Conservation (phyloP, 2,797 vertebrate species). For the Brotogeris chrysoptera region DNA sequence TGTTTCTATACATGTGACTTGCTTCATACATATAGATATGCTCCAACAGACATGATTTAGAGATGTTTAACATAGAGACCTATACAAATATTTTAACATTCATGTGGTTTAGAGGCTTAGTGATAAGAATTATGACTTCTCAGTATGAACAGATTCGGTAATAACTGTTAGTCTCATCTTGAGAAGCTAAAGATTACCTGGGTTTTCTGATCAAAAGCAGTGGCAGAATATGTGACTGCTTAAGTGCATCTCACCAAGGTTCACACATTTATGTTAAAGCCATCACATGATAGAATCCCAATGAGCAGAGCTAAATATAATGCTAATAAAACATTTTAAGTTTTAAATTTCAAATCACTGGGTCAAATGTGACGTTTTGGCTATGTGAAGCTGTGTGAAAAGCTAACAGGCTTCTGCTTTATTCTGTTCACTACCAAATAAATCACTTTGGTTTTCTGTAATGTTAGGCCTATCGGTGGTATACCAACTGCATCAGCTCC, state of each 20-base stretch:
- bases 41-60: not conserved
- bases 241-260: not conserved
- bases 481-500: not conserved
- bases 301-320: not conserved
- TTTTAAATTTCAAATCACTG: not conserved
- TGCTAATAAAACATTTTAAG: not conserved
- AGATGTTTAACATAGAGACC: not conserved
- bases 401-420: not conserved
- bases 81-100: not conserved
- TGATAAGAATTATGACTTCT: not conserved
- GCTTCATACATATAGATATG: not conserved
- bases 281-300: not conserved
- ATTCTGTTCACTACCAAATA: not conserved
- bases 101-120: not conserved
- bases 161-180: not conserved
- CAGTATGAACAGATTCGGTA: not conserved
- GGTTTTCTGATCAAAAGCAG: not conserved
- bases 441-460: not conserved
- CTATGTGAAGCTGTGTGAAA: not conserved
- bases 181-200: not conserved
- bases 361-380: not conserved
- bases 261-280: not conserved
- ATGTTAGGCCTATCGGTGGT: not conserved
- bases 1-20: not conserved
- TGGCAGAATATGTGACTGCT: not conserved